Conservation (phyloP, 2,113 vertebrate species). For the Pterophyllum scalare region DNA sequence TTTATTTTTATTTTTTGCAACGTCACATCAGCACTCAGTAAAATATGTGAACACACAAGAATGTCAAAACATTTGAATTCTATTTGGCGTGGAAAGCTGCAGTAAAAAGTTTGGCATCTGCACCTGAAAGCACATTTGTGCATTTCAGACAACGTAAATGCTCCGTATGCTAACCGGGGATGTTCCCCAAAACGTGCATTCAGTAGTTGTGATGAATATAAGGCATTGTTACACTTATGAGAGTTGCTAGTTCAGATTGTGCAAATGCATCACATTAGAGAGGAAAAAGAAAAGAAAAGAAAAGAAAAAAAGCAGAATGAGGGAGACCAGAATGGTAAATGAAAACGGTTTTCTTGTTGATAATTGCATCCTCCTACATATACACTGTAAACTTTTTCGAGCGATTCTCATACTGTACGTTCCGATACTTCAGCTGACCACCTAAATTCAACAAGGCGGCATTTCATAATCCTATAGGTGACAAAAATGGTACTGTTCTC, state of each 20-base stretch:
- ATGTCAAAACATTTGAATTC: background rate
- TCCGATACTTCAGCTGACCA: conserved; percentile 51
- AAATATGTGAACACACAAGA: background rate
- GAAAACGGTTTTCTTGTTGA: conserved; percentile 51
- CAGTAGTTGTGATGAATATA: conserved; percentile 85
- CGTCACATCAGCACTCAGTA: background rate
- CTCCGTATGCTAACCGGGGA: conserved; percentile 72
- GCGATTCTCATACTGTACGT: conserved; percentile 60
- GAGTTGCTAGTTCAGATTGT: conserved; percentile 79
- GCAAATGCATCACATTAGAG: conserved; percentile 82
- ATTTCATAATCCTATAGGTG: conserved; percentile 67
- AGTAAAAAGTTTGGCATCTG: conserved; percentile 61
- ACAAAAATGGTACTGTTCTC: conserved; percentile 84
- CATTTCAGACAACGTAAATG: conserved; percentile 65
- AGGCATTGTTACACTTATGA: conserved; percentile 87
- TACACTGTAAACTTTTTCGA: conserved; percentile 77
- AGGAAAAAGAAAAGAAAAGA: background rate
- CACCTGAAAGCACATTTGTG: conserved; percentile 77
- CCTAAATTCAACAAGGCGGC: conserved; percentile 35
- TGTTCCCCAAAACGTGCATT: conserved; percentile 79
- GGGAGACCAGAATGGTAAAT: conserved; percentile 33
- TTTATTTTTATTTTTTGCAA: too few species aligned
- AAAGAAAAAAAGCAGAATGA: conserved; percentile 60
- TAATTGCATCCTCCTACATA: conserved; percentile 68
- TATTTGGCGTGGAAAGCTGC: conserved; percentile 1